A percentile compares a stretch with the other conserved stretches of the same genome.
Conservation (phyloP, 2,888 invertebrate species). For the Diachrysia chrysitis region DNA sequence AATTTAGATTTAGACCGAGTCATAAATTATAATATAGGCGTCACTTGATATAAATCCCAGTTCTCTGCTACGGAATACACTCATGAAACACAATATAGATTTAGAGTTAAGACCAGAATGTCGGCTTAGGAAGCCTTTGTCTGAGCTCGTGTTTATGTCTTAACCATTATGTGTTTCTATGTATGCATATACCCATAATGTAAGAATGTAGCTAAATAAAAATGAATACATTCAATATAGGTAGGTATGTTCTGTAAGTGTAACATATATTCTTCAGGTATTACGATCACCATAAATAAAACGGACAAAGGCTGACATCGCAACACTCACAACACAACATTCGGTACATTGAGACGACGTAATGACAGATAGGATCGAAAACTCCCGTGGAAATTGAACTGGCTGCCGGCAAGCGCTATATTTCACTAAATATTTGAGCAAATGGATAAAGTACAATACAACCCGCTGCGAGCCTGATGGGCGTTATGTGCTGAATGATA, state of each 20-base stretch:
- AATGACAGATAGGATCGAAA: conserved; percentile 79
- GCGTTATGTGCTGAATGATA: conserved; percentile 63
- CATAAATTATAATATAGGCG: conserved; percentile 52
- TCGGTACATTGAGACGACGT: conserved; percentile 69
- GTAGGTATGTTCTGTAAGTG: conserved; percentile 3
- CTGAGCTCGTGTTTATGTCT: not conserved
- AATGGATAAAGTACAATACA: conserved; percentile 72
- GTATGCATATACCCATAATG: not conserved
- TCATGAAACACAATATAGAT: conserved; percentile 5
- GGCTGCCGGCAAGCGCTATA: conserved; percentile 67
- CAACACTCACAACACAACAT: conserved; percentile 64
- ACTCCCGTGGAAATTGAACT: conserved; percentile 73
- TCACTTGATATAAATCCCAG: not conserved
- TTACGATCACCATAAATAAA: conserved; percentile 65
- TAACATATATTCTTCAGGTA: conserved; percentile 10
- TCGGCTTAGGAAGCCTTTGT: not conserved
- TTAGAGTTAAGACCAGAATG: not conserved
- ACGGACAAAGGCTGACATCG: conserved; percentile 66
- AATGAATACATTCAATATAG: not conserved
- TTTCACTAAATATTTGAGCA: conserved; percentile 80
- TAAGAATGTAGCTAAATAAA: not conserved
- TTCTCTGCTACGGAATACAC: conserved; percentile 19
- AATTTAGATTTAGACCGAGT: conserved; percentile 73
- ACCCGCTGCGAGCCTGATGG: conserved; percentile 82
- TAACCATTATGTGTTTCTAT: not conserved